Evolutionary conservation across 1,140 invertebrate genomes (phyloP), one percentile per base, ranked within the genome.

Genomic region (Neodiprion fabricii): DNA sequence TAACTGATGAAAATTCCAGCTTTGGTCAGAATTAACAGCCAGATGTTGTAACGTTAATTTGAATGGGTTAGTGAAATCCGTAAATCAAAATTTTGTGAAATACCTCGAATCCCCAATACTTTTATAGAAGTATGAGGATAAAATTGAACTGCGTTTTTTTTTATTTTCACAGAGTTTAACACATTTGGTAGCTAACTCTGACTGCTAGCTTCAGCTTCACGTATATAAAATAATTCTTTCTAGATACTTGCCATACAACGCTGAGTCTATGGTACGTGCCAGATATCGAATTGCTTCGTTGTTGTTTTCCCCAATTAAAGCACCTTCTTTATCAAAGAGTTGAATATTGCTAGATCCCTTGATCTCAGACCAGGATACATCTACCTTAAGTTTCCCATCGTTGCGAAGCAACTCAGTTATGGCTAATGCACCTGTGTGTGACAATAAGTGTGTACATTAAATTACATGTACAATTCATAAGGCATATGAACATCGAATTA

Each of bases 241-340:
- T 65, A 28, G 71, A 48, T 71, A 72, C 66, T 78, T 83, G 88
- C 87, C 87, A 83, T 88, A 88, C 49, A 88, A 78, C 47, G 82
- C 72, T 14, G 71, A 40, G 61, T 79, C 76, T 9, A 82, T 72
- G 21, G 73, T 80, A 77, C 86, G 81, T n/a, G 83, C 82, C 17
- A 88, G 80, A 67, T 81, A 87, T 0, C 86, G 84, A 70, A 74
- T 76, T 28, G 87, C 78, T 75, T 84, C 82, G 72, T 76, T 83
- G 70, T 76, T 80, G 61, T 72, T 80, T 67, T 84, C 80, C 53
- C 78, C 83, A 47, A 87, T 68, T 7, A 83, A 23, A 48, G 71
- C 67, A 9, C 78, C 76, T 74, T 82, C 76, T 48, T 81, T 74
- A 11, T 77, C 50, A 1, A 77, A 72, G 21, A 88, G 75, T 66